phyloP scores from a whole-genome alignment of 2,797 vertebrate species.

The Sorex maritimensis region DNA sequence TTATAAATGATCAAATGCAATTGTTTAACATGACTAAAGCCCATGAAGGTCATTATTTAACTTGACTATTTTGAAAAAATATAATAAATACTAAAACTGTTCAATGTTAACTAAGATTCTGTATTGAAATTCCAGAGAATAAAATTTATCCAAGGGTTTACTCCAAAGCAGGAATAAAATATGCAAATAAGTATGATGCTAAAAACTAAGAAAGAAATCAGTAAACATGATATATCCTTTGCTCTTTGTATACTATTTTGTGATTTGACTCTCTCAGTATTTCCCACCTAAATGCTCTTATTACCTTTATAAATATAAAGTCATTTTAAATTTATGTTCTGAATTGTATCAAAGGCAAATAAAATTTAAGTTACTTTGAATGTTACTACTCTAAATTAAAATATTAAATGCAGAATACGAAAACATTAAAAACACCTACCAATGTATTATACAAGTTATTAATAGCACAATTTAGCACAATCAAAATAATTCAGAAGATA shows the following conservation, averaged over 20 bases:
- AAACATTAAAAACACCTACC: neutral
- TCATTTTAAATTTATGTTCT: conserved; percentile 18
- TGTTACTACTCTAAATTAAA: conserved; percentile 23
- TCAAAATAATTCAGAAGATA: conserved; percentile 14
- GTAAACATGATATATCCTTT: no score
- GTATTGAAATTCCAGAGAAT: neutral
- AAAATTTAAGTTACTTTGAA: conserved; percentile 19
- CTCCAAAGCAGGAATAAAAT: neutral
- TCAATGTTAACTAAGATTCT: neutral
- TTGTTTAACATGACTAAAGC: conserved; percentile 23
- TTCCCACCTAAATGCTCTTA: neutral
- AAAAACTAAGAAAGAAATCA: neutral
- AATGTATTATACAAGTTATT: neutral
- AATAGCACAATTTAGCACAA: neutral
- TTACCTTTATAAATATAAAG: conserved; percentile 13
- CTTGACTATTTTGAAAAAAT: neutral
- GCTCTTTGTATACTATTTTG: neutral
- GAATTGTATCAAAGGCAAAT: neutral
- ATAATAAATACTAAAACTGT: neutral
- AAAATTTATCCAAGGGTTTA: neutral
- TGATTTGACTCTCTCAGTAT: neutral
- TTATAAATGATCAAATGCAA: neutral
- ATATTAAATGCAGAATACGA: neutral
- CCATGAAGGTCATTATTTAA: neutral
- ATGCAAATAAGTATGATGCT: neutral